Percentiles rank a stretch among this genome's conserved stretches.
phyloP scores from a whole-genome alignment of 2,113 vertebrate genomes.

The Solea solea region DNA sequence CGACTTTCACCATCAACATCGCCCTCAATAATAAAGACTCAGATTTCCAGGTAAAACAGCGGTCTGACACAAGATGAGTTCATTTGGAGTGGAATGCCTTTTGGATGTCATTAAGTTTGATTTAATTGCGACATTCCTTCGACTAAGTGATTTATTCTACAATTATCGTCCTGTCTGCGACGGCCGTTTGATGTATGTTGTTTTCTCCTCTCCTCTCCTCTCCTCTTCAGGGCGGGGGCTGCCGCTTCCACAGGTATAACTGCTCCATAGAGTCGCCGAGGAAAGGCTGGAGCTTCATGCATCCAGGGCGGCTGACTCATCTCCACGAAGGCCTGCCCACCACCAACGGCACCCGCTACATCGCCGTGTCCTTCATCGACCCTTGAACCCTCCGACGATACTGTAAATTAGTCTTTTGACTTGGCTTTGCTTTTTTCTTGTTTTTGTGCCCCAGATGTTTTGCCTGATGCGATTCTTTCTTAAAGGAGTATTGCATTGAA shows the following conservation, averaged over 20 bases:
- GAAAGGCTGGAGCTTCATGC: slow-evolving; percentile 99
- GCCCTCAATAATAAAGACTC: slow-evolving; percentile 93
- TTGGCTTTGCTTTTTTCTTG: slow-evolving; percentile 10
- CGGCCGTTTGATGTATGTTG: neutral
- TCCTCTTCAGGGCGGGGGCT: slow-evolving; percentile 90
- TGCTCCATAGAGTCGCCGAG: slow-evolving; percentile 93
- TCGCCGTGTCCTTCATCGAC: slow-evolving; percentile 97
- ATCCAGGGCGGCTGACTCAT: slow-evolving; percentile 96
- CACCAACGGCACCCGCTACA: slow-evolving; percentile 94
- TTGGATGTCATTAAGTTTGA: neutral
- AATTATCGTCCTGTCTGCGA: neutral
- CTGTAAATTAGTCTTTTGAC: slow-evolving; percentile 26
- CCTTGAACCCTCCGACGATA: slow-evolving; percentile 78
- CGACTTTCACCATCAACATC: slow-evolving; percentile 97
- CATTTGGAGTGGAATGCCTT: neutral
- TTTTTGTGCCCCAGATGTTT: slow-evolving; percentile 34
- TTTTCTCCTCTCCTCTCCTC: neutral
- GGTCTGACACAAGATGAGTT: neutral
- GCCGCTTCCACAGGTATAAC: slow-evolving; percentile 96
- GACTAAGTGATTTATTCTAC: neutral
- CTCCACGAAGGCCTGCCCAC: slow-evolving; percentile 98
- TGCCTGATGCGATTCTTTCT: slow-evolving; percentile 26
- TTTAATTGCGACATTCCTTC: neutral
- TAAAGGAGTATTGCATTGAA: slow-evolving; percentile 39
- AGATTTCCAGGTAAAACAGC: slow-evolving; percentile 88